A percentile compares a stretch with the other conserved stretches of the same genome.
phyloP scores from a whole-genome alignment of 2,888 invertebrate species.

The Drosophila niveifrons region DNA sequence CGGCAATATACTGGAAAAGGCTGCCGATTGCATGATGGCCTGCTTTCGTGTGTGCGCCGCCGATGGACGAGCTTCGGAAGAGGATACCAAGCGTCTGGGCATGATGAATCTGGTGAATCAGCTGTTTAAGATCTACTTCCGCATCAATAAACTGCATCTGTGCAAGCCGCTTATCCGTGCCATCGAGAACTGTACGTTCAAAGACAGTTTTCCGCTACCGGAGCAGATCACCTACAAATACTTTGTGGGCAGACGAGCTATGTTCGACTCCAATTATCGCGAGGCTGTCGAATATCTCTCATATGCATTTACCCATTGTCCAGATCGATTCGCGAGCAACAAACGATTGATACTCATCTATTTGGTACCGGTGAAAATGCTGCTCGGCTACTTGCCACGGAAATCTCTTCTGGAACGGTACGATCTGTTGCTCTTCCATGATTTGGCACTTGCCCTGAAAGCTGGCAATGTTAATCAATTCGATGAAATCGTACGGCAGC shows the following conservation, averaged over 20 bases:
- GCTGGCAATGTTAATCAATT: constrained; percentile 94
- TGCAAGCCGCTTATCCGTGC: constrained; percentile 98
- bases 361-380: constrained; percentile 98
- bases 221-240: constrained; percentile 99
- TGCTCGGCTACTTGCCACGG: constrained; percentile 97
- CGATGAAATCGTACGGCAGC: constrained; percentile 92
- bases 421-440: constrained; percentile 95
- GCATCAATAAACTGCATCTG: constrained; percentile 94
- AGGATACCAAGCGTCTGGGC: constrained; percentile 97
- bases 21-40: constrained; percentile 96
- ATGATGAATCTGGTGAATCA: constrained; percentile 99
- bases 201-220: constrained; percentile 94
- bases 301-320: constrained; percentile 97
- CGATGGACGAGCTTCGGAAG: constrained; percentile 91
- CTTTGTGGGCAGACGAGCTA: constrained; percentile 98
- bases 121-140: constrained; percentile 96
- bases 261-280: constrained; percentile 99
- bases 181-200: constrained; percentile 96
- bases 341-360: constrained; percentile 97
- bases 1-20: constrained; percentile 91
- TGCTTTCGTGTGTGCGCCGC: constrained; percentile 98
- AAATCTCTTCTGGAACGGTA: constrained; percentile 93
- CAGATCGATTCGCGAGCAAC: constrained; percentile 92
- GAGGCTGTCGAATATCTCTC: constrained; percentile 96
- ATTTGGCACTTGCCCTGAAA: constrained; percentile 94